A percentile compares a stretch with the other conserved stretches of the same genome.
Conservation (phyloP, 37 sponge, comb jelly and placozoan genomes). For the Petrosia ficiformis region DNA sequence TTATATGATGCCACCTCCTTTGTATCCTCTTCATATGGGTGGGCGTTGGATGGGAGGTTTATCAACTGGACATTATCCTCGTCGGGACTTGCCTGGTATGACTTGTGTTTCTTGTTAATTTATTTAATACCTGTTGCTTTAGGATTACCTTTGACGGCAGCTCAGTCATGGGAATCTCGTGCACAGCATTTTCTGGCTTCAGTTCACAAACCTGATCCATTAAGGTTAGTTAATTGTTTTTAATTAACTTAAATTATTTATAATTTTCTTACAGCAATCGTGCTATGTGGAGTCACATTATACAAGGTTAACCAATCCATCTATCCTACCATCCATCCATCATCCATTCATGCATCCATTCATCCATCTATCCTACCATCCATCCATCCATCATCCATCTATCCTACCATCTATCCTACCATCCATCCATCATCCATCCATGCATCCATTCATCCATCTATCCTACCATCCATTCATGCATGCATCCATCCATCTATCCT, state of each 20-base stretch:
- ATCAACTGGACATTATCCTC: background rate
- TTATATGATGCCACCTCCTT: conserved; percentile 26
- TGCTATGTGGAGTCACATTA: conserved; percentile 3
- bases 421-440: background rate
- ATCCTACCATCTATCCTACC: too few species aligned
- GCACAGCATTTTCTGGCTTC: conserved; percentile 3
- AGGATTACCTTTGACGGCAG: background rate
- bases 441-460: background rate
- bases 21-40: conserved; percentile 17
- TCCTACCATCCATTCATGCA: too few species aligned
- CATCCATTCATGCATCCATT: too few species aligned
- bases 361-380: too few species aligned
- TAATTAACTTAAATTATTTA: background rate
- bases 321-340: too few species aligned
- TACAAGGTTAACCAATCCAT: background rate
- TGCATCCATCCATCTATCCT: too few species aligned
- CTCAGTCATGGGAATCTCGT: background rate
- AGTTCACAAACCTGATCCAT: background rate
- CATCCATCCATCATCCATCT: too few species aligned
- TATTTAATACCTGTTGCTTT: background rate
- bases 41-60: conserved; percentile 21
- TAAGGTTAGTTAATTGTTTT: background rate
- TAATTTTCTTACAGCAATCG: background rate
- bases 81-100: conserved; percentile 4
- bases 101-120: background rate